These are phyloP conservation scores for Amiota mariae DNA, from an alignment of 2,888 invertebrate species.

Conservation along the genomic window DNA sequence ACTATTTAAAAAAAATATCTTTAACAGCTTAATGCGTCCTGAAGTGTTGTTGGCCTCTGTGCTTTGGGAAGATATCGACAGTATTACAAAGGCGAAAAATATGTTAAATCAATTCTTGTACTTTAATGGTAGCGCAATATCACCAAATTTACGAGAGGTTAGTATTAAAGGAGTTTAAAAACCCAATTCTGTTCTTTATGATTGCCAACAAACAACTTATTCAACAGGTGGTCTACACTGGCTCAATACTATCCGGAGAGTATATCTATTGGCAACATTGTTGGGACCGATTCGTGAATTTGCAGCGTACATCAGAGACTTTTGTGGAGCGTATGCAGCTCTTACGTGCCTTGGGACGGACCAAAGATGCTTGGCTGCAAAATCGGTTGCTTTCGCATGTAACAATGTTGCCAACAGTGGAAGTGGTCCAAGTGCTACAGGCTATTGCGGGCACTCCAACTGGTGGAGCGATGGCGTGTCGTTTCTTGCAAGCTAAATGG, in stretches of 20 bases:
- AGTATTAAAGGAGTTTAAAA: background rate
- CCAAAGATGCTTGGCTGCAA: constrained; percentile 74
- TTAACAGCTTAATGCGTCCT: constrained; percentile 69
- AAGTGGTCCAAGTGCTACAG: constrained; percentile 73
- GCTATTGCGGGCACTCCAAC: constrained; percentile 74
- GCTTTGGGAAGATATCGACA: constrained; percentile 73
- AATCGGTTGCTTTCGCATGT: constrained; percentile 74
- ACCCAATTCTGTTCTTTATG: background rate
- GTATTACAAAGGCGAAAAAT: constrained; percentile 70
- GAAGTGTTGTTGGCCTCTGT: constrained; percentile 72
- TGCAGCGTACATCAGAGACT: constrained; percentile 71
- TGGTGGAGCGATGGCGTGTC: constrained; percentile 74
- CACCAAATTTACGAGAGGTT: constrained; percentile 73
- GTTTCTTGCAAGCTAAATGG: constrained; percentile 74
- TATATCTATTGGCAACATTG: constrained; percentile 74
- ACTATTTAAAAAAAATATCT: background rate
- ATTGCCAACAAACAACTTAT: background rate
- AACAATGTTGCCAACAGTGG: constrained; percentile 72
- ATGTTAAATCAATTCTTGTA: constrained; percentile 71
- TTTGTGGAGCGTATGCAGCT: constrained; percentile 73
- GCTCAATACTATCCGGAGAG: constrained; percentile 73
- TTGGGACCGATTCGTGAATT: constrained; percentile 71
- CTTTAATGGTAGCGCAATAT: constrained; percentile 68
- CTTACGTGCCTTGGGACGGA: constrained; percentile 71
- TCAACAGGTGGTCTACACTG: constrained; percentile 72